phyloP scores from a whole-genome alignment of 1,140 invertebrate genomes.

The Conus betulinus region DNA sequence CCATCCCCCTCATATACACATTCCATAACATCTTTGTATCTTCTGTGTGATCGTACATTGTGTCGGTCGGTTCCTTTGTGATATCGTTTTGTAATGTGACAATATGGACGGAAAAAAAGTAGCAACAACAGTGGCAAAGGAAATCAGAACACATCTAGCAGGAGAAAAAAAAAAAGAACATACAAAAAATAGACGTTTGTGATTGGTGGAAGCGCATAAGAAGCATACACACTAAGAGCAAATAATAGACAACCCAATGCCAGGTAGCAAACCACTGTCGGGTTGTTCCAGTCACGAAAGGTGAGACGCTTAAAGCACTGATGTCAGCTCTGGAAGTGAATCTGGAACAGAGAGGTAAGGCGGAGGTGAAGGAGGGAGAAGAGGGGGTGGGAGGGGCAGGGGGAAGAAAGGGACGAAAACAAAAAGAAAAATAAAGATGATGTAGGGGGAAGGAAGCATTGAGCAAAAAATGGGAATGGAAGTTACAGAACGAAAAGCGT shows the following conservation, averaged over 20 bases:
- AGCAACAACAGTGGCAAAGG: too few relatives aligned
- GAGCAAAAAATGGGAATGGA: background rate
- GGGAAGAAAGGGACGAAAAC: background rate
- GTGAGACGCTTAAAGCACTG: background rate
- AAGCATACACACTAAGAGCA: background rate
- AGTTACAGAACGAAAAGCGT: background rate
- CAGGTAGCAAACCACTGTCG: background rate
- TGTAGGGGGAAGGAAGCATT: background rate
- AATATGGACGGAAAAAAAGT: too few relatives aligned
- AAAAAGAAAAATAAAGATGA: background rate
- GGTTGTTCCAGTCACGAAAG: background rate
- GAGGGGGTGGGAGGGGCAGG: too few relatives aligned
- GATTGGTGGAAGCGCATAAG: background rate
- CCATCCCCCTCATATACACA: background rate
- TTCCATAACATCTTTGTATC: background rate
- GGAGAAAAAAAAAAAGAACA: too few relatives aligned
- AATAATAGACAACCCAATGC: background rate
- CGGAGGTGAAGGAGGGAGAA: background rate
- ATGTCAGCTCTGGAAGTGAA: background rate
- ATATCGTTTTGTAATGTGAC: too few relatives aligned
- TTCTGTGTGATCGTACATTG: too few relatives aligned
- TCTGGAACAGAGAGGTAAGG: background rate
- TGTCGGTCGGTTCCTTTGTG: too few relatives aligned
- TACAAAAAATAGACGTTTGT: background rate
- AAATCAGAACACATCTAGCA: too few relatives aligned